Evolutionary conservation across 2,888 invertebrate genomes (phyloP).

Genomic region (Cephus nigrinus): DNA sequence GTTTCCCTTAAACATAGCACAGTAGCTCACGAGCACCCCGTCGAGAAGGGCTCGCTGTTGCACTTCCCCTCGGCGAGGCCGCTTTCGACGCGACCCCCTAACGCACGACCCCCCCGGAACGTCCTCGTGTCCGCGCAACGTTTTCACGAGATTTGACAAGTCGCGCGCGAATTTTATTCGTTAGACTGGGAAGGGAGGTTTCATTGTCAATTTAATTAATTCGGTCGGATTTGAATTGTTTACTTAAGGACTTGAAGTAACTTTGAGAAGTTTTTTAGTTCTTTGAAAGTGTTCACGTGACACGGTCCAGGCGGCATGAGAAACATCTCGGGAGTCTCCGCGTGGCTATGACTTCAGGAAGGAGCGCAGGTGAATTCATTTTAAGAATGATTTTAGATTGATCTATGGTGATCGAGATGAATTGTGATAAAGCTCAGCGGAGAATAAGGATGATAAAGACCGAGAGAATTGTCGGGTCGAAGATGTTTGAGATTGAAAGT

Average conservation of each 20-base stretch:
- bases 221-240: background rate
- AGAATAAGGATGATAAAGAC: background rate
- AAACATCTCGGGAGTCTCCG: background rate
- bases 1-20: conserved; percentile 61
- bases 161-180: background rate
- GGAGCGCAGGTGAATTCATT: background rate
- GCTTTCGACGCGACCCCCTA: conserved; percentile 28
- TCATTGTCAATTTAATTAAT: background rate
- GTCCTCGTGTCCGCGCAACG: background rate
- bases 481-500: background rate
- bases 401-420: background rate
- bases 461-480: background rate
- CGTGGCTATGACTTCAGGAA: background rate
- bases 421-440: background rate
- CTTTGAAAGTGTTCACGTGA: background rate
- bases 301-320: background rate
- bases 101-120: background rate
- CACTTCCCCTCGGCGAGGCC: conserved; percentile 15
- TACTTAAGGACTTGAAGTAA: background rate
- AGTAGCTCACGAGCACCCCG: conserved; percentile 64
- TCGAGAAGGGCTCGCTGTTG: conserved; percentile 52
- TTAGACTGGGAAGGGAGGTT: background rate
- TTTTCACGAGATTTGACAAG: background rate
- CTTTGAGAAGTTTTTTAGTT: background rate
- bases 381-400: background rate